Evolutionary conservation across 2,888 invertebrate species (phyloP).

Genomic region (Argyresthia albistria): DNA sequence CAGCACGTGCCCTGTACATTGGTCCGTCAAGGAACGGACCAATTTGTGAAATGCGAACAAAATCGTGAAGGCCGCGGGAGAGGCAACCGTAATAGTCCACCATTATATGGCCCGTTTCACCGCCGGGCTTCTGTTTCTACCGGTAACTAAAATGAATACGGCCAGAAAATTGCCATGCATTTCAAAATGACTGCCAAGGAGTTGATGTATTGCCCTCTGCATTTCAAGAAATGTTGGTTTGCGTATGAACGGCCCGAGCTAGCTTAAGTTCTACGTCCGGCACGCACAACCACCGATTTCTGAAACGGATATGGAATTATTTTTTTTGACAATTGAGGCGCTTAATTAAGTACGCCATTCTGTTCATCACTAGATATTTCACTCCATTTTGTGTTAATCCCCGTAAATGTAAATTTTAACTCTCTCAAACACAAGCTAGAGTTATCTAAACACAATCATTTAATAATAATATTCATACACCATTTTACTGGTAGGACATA

Average conservation of each 20-base stretch:
- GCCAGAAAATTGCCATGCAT: slow-evolving; percentile 4
- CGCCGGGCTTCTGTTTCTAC: slow-evolving; percentile 1
- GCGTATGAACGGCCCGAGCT: neutral
- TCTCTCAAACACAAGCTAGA: too few species aligned
- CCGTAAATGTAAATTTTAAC: too few species aligned
- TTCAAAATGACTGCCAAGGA: neutral
- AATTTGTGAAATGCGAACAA: slow-evolving; percentile 49
- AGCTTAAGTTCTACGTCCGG: too few species aligned
- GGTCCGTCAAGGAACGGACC: slow-evolving; percentile 7
- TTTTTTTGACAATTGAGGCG: too few species aligned
- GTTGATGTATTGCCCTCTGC: neutral
- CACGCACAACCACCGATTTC: too few species aligned
- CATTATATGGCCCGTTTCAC: slow-evolving; percentile 46
- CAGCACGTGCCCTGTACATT: slow-evolving; percentile 2
- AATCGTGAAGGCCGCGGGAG: slow-evolving; percentile 68
- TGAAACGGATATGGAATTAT: too few species aligned
- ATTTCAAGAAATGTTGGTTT: neutral
- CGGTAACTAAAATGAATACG: slow-evolving; percentile 4
- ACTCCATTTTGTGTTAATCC: too few species aligned
- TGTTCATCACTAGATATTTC: too few species aligned
- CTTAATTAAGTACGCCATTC: too few species aligned
- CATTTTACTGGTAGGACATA: too few species aligned
- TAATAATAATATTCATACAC: too few species aligned
- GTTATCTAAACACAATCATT: too few species aligned
- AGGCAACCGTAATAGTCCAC: slow-evolving; percentile 36